Evolutionary conservation across 2,797 vertebrate genomes (phyloP).

Genomic region (Emys orbicularis): DNA sequence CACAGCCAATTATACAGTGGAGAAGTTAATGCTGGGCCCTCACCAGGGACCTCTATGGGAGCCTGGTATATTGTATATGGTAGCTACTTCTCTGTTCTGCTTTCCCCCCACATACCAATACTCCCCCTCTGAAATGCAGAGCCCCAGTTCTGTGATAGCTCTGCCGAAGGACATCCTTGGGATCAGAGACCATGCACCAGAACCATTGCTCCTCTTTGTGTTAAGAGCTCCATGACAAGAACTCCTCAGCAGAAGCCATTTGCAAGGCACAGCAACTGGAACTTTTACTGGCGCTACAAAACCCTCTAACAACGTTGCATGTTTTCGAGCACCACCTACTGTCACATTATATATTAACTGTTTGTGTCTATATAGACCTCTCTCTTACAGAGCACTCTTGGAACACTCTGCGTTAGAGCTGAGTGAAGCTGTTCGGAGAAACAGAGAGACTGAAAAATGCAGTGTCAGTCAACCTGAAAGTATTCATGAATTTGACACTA

Average conservation of each 20-base stretch:
- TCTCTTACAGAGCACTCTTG: neutral
- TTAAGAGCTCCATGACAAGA: neutral
- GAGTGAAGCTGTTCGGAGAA: neutral
- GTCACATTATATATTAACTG: neutral
- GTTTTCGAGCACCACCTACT: neutral
- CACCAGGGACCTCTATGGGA: constrained; percentile 30
- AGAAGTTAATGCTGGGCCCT: constrained; percentile 24
- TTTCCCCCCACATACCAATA: neutral
- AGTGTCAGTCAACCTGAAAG: neutral
- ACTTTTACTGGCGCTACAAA: neutral
- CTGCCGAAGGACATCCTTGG: neutral
- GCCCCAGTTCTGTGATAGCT: neutral
- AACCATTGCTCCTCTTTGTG: neutral
- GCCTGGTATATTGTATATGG: neutral
- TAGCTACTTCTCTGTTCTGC: neutral
- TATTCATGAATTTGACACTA: neutral
- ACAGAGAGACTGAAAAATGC: neutral
- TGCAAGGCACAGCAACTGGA: neutral
- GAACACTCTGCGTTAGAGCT: neutral
- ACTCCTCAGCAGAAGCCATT: neutral
- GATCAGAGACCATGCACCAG: neutral
- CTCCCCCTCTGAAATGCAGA: neutral
- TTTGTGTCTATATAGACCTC: neutral
- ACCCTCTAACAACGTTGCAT: neutral
- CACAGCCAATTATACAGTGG: neutral